Base-by-base conservation (phyloP, 2,888 invertebrate genomes). In the Cheilosia impressa region DNA sequence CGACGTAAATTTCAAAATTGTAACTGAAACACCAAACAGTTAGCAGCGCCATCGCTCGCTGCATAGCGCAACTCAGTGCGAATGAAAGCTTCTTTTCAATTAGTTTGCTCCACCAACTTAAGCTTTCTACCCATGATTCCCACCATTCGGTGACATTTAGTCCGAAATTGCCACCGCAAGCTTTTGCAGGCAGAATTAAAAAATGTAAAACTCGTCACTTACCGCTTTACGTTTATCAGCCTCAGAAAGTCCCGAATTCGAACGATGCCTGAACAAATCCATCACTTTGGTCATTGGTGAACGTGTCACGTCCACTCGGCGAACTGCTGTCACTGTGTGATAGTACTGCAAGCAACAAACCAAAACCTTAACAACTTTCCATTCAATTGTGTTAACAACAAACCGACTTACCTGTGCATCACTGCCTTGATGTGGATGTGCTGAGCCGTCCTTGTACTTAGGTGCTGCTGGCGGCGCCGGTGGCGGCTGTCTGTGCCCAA, bases 211-310 rank as follows among this genome's bases (percentile, higher is more conserved):
- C 7, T 19, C 10, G 43, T 19, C 52, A 94, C 94, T 94, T 91
- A 95, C 95, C 93, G 95, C 95, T 93, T 95, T 95, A 87, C 95
- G 92, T 90, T 95, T 95, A 88, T 96, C 95, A 83, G 95, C 95
- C 38, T 95, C 94, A 52, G 95, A 94, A 62, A 94, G 94, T 71
- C 95, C 95, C 89, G 95, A 95, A 91, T 96, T 95, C 80, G 96
- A 95, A 88, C 96, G 93, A 92, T 95, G 92, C 79, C 97, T 94
- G 92, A 98, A 97, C 90, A 97, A 96, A 92, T 98, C 97, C 95
- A 97, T 97, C 63, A 98, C 97, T 93, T 97, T 97, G 87, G 96
- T 96, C 93, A 98, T 97, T 2, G 97, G 96, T 89, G 96, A 96
- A 88, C 94, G 93, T 88, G 93, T 93, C 71, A 93, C 93, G 88